These are phyloP conservation scores for Cephus spinipes DNA, from an alignment of 2,888 invertebrate genomes.

Conservation along the genomic window DNA sequence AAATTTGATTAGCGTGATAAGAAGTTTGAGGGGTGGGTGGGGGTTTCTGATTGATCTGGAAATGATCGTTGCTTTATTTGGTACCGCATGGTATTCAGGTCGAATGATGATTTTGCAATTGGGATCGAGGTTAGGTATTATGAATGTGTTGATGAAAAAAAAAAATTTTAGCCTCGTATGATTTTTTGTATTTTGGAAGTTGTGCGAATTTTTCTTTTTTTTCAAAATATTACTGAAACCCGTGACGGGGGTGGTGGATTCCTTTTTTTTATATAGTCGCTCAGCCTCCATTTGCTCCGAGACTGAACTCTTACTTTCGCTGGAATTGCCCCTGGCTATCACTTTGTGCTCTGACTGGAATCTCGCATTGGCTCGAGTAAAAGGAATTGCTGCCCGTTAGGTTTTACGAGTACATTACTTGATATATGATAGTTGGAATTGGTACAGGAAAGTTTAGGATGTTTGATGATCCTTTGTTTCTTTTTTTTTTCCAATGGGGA, in stretches of 20 bases:
- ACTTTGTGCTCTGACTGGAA: not conserved
- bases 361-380: not conserved
- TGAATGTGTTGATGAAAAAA: not conserved
- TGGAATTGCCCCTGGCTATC: constrained; percentile 22
- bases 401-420: not conserved
- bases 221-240: not conserved
- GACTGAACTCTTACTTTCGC: constrained; percentile 6
- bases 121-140: not conserved
- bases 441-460: not conserved
- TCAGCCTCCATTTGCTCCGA: not conserved
- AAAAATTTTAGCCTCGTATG: not conserved
- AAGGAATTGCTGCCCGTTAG: not conserved
- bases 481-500: too few species aligned
- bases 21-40: too few species aligned
- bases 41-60: not conserved
- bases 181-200: not conserved
- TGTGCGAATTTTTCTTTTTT: too few species aligned
- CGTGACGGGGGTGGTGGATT: not conserved
- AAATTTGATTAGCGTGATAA: not conserved
- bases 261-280: not conserved
- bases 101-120: not conserved
- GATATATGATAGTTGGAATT: not conserved
- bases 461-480: not conserved
- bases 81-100: not conserved
- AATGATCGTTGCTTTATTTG: not conserved